Evolutionary conservation across 2,797 vertebrate species (phyloP).

Genomic region (Pseudomugil tenellus): DNA sequence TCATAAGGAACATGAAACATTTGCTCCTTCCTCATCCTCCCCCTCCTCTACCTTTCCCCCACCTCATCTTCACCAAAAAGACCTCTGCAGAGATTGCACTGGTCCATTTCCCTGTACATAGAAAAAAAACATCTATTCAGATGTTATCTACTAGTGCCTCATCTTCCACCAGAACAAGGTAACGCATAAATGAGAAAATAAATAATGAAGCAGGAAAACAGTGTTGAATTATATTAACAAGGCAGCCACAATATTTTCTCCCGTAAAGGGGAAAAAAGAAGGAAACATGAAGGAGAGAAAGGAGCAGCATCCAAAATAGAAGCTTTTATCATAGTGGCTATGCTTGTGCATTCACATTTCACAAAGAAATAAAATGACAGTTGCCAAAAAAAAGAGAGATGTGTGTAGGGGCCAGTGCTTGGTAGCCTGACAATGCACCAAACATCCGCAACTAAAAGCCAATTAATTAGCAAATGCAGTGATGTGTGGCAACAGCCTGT

Average conservation of each 20-base stretch:
- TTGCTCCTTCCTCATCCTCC: conserved; percentile 42
- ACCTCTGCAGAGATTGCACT: conserved; percentile 76
- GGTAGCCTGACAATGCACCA: conserved; percentile 80
- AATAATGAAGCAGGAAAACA: conserved; percentile 57
- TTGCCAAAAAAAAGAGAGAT: conserved; percentile 59
- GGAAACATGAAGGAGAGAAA: background rate
- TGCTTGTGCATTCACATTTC: conserved; percentile 23
- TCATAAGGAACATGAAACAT: conserved; percentile 73
- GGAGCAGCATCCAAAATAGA: conserved; percentile 20
- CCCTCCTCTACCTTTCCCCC: conserved; percentile 39
- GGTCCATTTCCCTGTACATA: conserved; percentile 70
- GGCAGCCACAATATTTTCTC: conserved; percentile 16
- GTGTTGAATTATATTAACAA: conserved; percentile 54
- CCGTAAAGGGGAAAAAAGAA: background rate
- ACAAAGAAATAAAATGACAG: conserved; percentile 62
- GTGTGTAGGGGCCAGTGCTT: conserved; percentile 31
- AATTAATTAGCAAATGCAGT: conserved; percentile 85
- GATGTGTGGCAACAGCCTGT: conserved; percentile 85
- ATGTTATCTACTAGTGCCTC: conserved; percentile 56
- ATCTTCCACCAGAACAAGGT: conserved; percentile 56
- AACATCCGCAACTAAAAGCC: conserved; percentile 83
- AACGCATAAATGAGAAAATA: conserved; percentile 46
- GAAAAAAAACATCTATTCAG: conserved; percentile 40
- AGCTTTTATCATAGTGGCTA: conserved; percentile 41
- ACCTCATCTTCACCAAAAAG: conserved; percentile 72